Conservation (phyloP, 1,140 invertebrate genomes). For the Palaemon carinicauda region DNA sequence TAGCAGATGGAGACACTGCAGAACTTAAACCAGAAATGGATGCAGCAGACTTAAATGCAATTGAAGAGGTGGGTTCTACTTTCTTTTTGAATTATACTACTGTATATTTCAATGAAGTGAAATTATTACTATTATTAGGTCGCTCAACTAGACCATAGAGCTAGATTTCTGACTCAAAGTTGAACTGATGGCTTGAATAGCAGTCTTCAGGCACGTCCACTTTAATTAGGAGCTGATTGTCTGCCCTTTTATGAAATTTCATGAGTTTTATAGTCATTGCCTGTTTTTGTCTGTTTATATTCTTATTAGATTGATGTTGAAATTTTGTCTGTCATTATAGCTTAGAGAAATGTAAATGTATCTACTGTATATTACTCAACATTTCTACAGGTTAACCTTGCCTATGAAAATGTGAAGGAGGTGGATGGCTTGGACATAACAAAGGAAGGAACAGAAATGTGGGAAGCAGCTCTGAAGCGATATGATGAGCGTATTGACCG, state of each 20-base stretch:
- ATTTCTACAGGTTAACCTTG: constrained; percentile 85
- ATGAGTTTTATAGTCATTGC: not conserved
- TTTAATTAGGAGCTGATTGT: too few relatives aligned
- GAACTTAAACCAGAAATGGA: constrained; percentile 73
- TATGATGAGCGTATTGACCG: constrained; percentile 98
- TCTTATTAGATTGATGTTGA: not conserved
- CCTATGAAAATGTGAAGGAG: constrained; percentile 98
- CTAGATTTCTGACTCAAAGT: too few relatives aligned
- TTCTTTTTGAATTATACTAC: not conserved
- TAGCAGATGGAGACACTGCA: constrained; percentile 56
- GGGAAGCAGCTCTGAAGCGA: constrained; percentile 93
- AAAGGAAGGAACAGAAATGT: constrained; percentile 94
- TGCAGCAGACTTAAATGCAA: constrained; percentile 91
- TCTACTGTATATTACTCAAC: too few relatives aligned
- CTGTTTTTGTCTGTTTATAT: not conserved
- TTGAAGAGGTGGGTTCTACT: constrained; percentile 69
- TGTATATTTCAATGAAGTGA: too few relatives aligned
- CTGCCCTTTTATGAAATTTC: not conserved
- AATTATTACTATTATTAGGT: too few relatives aligned
- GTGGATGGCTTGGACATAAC: constrained; percentile 97
- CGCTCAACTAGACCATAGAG: too few relatives aligned
- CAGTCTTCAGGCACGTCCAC: too few relatives aligned
- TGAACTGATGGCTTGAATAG: too few relatives aligned
- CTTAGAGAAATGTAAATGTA: too few relatives aligned
- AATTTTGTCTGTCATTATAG: not conserved